A percentile compares a stretch with the other conserved stretches of the same genome.
phyloP scores from a whole-genome alignment of 2,113 vertebrate genomes.

The Clarias magur region DNA sequence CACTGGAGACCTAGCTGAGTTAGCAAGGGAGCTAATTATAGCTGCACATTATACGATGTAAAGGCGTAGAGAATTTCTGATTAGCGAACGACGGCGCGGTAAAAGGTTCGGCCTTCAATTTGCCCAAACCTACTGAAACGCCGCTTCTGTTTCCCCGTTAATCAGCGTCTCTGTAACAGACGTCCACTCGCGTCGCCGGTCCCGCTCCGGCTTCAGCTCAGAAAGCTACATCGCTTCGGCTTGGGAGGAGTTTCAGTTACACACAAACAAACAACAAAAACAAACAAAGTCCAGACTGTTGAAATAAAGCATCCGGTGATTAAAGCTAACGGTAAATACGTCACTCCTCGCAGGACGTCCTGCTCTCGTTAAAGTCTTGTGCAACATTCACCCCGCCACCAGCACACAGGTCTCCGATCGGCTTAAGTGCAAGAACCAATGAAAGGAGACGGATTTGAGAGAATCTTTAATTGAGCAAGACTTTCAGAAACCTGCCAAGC shows the following conservation, averaged over 20 bases:
- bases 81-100: no score
- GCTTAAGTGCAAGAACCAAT: slow-evolving; percentile 8
- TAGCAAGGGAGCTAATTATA: background rate
- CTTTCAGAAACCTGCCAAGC: background rate
- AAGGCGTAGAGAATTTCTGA: no score
- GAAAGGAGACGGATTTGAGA: background rate
- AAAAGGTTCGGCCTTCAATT: background rate
- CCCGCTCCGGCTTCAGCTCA: background rate
- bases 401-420: background rate
- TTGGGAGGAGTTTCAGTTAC: slow-evolving; percentile 45
- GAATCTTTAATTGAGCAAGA: background rate
- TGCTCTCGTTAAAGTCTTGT: background rate
- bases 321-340: slow-evolving; percentile 65
- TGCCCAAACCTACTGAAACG: slow-evolving; percentile 10
- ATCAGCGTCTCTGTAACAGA: slow-evolving; percentile 15
- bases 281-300: slow-evolving; percentile 19
- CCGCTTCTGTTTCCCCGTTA: background rate
- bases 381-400: background rate
- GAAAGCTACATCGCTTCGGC: slow-evolving; percentile 33
- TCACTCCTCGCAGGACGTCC: background rate
- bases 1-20: background rate
- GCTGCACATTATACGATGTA: background rate
- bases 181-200: background rate
- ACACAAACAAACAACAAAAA: slow-evolving; percentile 41
- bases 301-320: slow-evolving; percentile 68